These are phyloP conservation scores for Mormyrus iriodes DNA, from an alignment of 2,113 vertebrate species.

Conservation along the genomic window DNA sequence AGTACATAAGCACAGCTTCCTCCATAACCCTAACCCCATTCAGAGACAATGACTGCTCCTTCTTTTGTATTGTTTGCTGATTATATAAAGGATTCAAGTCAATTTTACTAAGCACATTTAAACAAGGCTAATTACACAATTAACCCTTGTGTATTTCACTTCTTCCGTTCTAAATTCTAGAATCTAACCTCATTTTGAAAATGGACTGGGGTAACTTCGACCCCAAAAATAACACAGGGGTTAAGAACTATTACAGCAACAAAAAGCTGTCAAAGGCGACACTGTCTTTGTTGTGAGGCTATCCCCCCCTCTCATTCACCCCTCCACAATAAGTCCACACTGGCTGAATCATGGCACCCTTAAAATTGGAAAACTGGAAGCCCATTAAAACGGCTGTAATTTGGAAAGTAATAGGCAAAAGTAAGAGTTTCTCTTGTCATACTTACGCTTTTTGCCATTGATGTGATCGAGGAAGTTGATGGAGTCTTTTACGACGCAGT, in stretches of 20 bases:
- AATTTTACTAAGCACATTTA: neutral
- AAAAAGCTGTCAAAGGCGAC: neutral
- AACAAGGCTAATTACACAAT: neutral
- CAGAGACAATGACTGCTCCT: neutral
- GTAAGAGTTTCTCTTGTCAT: neutral
- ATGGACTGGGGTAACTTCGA: too few species aligned
- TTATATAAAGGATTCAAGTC: neutral
- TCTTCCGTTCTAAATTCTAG: too few species aligned
- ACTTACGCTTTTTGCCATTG: constrained; percentile 98
- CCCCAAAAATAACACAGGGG: too few species aligned
- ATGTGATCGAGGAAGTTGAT: constrained; percentile 99
- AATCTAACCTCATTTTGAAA: too few species aligned
- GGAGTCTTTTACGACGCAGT: constrained; percentile 97
- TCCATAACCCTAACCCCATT: neutral
- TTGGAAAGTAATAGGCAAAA: neutral
- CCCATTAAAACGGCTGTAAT: neutral
- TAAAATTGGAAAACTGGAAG: neutral
- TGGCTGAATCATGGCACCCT: neutral
- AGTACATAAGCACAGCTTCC: neutral
- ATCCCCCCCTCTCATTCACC: neutral
- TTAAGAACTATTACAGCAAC: neutral
- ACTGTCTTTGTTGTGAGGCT: neutral
- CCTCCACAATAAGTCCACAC: neutral
- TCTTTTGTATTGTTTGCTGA: neutral
- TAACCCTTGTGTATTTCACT: too few species aligned